A percentile compares a stretch with the other conserved stretches of the same genome.
Conservation (phyloP, 2,888 invertebrate genomes). For the Pyrocoelia pectoralis region DNA sequence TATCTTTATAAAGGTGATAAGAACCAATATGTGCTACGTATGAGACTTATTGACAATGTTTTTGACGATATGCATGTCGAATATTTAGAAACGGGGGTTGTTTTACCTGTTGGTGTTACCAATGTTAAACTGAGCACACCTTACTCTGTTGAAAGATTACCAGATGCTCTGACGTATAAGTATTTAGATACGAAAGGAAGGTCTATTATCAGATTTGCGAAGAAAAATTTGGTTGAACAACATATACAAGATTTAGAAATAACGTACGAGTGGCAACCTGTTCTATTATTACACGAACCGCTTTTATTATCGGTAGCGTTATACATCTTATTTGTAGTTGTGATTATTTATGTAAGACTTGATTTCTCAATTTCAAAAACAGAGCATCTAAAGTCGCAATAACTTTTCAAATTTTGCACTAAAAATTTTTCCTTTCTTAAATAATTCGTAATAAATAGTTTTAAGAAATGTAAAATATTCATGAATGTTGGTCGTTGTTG, state of each 20-base stretch:
- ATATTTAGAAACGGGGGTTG: constrained; percentile 84
- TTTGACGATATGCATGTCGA: constrained; percentile 97
- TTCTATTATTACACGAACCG: constrained; percentile 92
- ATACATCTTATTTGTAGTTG: constrained; percentile 86
- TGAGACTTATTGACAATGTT: constrained; percentile 95
- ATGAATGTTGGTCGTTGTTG: no score
- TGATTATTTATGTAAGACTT: constrained; percentile 92
- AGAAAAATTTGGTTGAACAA: constrained; percentile 90
- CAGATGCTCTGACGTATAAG: constrained; percentile 84
- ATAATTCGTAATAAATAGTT: no score
- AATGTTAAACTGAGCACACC: constrained; percentile 84
- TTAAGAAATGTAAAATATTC: no score
- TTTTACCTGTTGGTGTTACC: constrained; percentile 93
- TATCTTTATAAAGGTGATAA: constrained; percentile 85
- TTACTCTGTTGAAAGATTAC: constrained; percentile 76
- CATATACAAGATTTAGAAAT: constrained; percentile 96
- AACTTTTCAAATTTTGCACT: no score
- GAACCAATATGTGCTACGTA: constrained; percentile 77
- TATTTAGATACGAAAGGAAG: constrained; percentile 96
- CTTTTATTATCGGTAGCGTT: constrained; percentile 87
- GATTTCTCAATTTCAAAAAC: constrained; percentile 84
- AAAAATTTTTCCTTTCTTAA: no score
- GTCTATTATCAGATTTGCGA: constrained; percentile 83
- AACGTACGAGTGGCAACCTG: constrained; percentile 85
- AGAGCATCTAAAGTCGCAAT: constrained; percentile 23